A percentile compares a stretch with the other conserved stretches of the same genome.
phyloP scores from a whole-genome alignment of 2,888 invertebrate species.

The Molorchus minor region DNA sequence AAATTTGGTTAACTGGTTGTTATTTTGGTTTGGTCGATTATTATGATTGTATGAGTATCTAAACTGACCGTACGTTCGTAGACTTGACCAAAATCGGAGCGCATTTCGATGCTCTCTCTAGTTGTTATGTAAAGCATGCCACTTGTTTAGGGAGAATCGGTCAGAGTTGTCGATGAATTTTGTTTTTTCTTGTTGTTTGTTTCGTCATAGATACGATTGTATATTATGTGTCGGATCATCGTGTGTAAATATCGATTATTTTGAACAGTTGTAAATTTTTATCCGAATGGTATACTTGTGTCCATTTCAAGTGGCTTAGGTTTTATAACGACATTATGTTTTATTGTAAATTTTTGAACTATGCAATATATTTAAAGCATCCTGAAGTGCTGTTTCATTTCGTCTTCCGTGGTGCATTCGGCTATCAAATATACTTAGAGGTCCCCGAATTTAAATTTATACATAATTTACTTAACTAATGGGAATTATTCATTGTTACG shows the following conservation, averaged over 20 bases:
- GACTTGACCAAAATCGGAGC: slow-evolving; percentile 44
- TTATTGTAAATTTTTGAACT: slow-evolving; percentile 61
- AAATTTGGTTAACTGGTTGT: slow-evolving; percentile 49
- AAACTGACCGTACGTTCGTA: slow-evolving; percentile 53
- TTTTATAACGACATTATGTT: slow-evolving; percentile 61
- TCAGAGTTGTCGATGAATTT: slow-evolving; percentile 32
- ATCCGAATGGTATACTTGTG: slow-evolving; percentile 36
- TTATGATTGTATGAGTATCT: slow-evolving; percentile 51
- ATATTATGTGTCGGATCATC: slow-evolving; percentile 31
- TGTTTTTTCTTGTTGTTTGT: slow-evolving; percentile 32
- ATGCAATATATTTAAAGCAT: slow-evolving; percentile 62
- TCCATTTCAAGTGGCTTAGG: slow-evolving; percentile 58
- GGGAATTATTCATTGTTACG: no score
- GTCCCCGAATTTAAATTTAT: no score
- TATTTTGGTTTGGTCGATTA: slow-evolving; percentile 51
- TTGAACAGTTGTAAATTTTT: slow-evolving; percentile 40
- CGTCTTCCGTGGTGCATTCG: not conserved
- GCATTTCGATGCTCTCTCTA: slow-evolving; percentile 45
- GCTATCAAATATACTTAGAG: no score
- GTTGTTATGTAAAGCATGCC: slow-evolving; percentile 43
- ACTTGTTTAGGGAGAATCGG: slow-evolving; percentile 46
- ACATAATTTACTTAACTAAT: no score
- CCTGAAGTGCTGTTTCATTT: slow-evolving; percentile 41
- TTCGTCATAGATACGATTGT: slow-evolving; percentile 13
- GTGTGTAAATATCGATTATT: slow-evolving; percentile 41